Conservation (phyloP, 1,140 invertebrate species). For the Saccostrea cuccullata region DNA sequence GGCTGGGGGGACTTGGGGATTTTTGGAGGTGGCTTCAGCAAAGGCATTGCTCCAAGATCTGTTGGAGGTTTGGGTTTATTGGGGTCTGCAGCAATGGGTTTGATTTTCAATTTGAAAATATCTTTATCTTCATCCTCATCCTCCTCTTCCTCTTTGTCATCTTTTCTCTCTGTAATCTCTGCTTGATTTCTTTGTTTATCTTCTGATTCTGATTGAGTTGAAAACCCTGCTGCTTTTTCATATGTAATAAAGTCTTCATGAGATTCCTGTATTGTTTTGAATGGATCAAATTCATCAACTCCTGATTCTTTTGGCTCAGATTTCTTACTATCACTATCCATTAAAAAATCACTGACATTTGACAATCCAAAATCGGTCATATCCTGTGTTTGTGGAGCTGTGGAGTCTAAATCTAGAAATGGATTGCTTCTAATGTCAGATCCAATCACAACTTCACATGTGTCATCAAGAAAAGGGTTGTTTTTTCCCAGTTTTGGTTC, state of each 20-base stretch:
- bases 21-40: slow-evolving; percentile 73
- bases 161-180: not conserved
- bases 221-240: not conserved
- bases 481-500: not conserved
- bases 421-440: slow-evolving; percentile 56
- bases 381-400: slow-evolving; percentile 35
- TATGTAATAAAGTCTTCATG: slow-evolving; percentile 38
- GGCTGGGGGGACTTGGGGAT: slow-evolving; percentile 76
- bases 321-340: not conserved
- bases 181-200: not conserved
- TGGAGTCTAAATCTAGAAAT: slow-evolving; percentile 53
- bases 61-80: not conserved
- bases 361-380: slow-evolving; percentile 42
- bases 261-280: slow-evolving; percentile 48
- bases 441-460: not conserved
- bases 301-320: slow-evolving; percentile 21
- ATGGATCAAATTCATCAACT: slow-evolving; percentile 60
- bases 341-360: slow-evolving; percentile 38
- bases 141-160: slow-evolving; percentile 53
- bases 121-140: slow-evolving; percentile 65
- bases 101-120: slow-evolving; percentile 69
- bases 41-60: slow-evolving; percentile 51
- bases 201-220: not conserved
- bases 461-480: slow-evolving; percentile 25
- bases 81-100: slow-evolving; percentile 55